phyloP scores from a whole-genome alignment of 2,113 vertebrate genomes.

The Macrotus californicus region DNA sequence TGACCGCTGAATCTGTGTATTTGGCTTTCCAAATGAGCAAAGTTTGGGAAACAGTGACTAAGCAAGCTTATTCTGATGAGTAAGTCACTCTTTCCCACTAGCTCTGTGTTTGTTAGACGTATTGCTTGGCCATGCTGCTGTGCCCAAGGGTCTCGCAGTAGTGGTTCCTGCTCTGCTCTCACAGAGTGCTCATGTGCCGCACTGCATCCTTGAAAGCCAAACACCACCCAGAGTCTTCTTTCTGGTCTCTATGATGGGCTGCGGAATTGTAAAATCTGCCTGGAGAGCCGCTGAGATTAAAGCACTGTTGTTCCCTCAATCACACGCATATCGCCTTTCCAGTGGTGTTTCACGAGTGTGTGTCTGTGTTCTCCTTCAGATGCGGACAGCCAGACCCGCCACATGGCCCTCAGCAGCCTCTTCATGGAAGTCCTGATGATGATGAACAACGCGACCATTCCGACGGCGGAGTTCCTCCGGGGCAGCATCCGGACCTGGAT shows the following conservation, averaged over 20 bases:
- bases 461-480: constrained; percentile 88
- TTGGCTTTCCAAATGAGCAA: not conserved
- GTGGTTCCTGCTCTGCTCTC: not conserved
- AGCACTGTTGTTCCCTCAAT: not conserved
- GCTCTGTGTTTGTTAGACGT: not conserved
- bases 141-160: not conserved
- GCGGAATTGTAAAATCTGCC: not conserved
- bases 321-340: not conserved
- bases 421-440: constrained; percentile 90
- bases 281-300: not conserved
- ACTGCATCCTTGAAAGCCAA: not conserved
- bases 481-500: constrained; percentile 88
- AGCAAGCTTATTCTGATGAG: not conserved
- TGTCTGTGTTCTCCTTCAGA: constrained; percentile 75
- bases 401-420: constrained; percentile 92
- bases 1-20: not conserved
- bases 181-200: not conserved
- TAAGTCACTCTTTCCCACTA: not conserved
- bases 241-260: not conserved
- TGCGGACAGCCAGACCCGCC: constrained; percentile 87
- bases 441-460: constrained; percentile 87
- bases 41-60: not conserved
- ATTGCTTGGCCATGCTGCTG: not conserved
- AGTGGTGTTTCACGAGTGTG: not conserved
- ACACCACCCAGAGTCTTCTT: not conserved